Base-by-base conservation (phyloP, 1,140 invertebrate species). In the Drosophila tani region DNA sequence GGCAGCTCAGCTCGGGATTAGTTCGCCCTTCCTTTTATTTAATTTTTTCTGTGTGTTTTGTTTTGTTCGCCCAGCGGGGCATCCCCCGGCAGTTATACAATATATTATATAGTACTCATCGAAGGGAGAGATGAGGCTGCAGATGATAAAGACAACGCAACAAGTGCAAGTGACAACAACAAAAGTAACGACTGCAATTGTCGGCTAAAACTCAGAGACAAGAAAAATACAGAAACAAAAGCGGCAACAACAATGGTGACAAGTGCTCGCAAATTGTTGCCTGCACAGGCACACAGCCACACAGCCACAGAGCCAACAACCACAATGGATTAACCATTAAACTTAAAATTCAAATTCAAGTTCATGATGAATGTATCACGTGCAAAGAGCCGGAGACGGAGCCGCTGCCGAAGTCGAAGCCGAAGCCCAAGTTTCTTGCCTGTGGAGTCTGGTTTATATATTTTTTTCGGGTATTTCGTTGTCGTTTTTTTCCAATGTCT, bases 331-430 rank as follows among this genome's bases (percentile, higher is more conserved):
- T 88, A 80, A 91, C 86, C 85, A 86, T 91, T 91, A 90, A 90
- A 91, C 91, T 91, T 91, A 79, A 86, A 91, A 91, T 92, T 91
- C 91, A 92, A 92, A 92, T 92, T 92, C 91, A 92, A 92, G 91
- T 92, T 92, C 91, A 92, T 92, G 91, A 92, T 92, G 81, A 92
- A 92, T 92, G 83, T 91, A 91, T 92, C 91, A 92, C 91, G 91
- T 92, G 91, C 91, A 80, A 70, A 77, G 63, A 75, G 70, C 17
- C 51, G 32, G 41, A 62, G 67, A 3, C 21, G 21, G 21, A 24
- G 21, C 40, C 66, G 60, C 17, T 17, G 51, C 21, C 67, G 53
- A 51, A 59, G 70, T 49, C 55, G 15, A 71, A 83, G 51, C 19
- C 67, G 51, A 59, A 59, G 70, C 57, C 47, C 15, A 71, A 84